Evolutionary conservation across 2,888 invertebrate species (phyloP).

Genomic region (Meiosimyza decipiens): DNA sequence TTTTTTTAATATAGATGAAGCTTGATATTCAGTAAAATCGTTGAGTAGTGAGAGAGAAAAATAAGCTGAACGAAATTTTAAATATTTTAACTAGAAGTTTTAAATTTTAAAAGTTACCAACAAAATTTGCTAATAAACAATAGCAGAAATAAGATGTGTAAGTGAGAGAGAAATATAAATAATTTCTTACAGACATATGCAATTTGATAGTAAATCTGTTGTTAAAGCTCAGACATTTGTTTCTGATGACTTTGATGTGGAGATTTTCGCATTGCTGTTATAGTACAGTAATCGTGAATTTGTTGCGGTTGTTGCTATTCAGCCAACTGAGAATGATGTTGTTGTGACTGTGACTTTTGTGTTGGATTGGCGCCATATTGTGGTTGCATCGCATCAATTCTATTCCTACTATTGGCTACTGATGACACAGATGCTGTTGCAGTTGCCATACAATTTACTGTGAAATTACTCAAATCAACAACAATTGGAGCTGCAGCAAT

Average conservation of each 20-base stretch:
- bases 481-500: conserved; percentile 57
- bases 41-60: neutral
- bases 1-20: neutral
- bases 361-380: conserved; percentile 26
- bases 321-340: conserved; percentile 9
- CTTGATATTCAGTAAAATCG: neutral
- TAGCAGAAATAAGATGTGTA: neutral
- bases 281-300: too few species aligned
- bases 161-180: neutral
- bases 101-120: conserved; percentile 7
- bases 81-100: neutral
- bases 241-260: neutral
- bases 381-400: conserved; percentile 18
- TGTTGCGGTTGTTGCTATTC: conserved; percentile 8
- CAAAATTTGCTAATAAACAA: conserved; percentile 3
- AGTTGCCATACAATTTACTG: conserved; percentile 52
- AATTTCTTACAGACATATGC: neutral
- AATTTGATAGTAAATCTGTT: neutral
- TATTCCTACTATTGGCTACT: neutral
- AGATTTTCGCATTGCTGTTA: neutral
- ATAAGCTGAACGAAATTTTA: neutral
- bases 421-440: conserved; percentile 33
- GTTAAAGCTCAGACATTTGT: neutral
- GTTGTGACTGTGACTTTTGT: conserved; percentile 28
- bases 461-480: conserved; percentile 58